Conservation (phyloP, 1,140 invertebrate species). For the Ooceraea biroi region DNA sequence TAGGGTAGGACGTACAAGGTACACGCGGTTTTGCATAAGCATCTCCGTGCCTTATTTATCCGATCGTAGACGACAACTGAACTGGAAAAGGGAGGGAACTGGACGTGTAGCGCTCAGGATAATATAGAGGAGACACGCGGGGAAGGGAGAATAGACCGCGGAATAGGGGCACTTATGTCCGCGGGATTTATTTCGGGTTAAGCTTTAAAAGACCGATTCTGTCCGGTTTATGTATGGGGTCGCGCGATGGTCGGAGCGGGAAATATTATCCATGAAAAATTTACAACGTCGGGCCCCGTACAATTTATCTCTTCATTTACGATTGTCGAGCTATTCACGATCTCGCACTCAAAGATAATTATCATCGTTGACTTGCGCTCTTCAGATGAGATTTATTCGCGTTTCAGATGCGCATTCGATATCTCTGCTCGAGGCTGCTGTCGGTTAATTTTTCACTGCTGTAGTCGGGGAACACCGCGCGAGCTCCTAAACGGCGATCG, state of each 20-base stretch:
- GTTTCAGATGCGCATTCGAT: not conserved
- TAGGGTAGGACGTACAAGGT: not conserved
- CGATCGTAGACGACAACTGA: not conserved
- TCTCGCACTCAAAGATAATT: constrained; percentile 12
- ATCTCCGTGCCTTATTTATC: constrained; percentile 28
- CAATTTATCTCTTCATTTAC: constrained; percentile 55
- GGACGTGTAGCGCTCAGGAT: not conserved
- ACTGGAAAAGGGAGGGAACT: not conserved
- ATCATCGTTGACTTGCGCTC: constrained; percentile 5
- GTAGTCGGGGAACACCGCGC: constrained; percentile 20
- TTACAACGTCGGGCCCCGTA: constrained; percentile 23
- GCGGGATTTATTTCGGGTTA: constrained; percentile 53
- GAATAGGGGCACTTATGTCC: constrained; percentile 43
- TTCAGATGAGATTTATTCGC: not conserved
- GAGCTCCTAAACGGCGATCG: not conserved
- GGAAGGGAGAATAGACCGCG: constrained; percentile 32
- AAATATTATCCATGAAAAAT: constrained; percentile 61
- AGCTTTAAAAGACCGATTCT: constrained; percentile 58
- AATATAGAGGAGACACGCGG: constrained; percentile 20
- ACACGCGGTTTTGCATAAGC: constrained; percentile 37
- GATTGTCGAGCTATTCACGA: constrained; percentile 17
- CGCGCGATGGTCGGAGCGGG: constrained; percentile 49
- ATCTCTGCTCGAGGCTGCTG: not conserved
- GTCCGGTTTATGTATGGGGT: constrained; percentile 52
- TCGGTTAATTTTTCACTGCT: constrained; percentile 42